These are phyloP conservation scores for Gobio occitaniae DNA, from an alignment of 2,797 vertebrate genomes.

Conservation along the genomic window DNA sequence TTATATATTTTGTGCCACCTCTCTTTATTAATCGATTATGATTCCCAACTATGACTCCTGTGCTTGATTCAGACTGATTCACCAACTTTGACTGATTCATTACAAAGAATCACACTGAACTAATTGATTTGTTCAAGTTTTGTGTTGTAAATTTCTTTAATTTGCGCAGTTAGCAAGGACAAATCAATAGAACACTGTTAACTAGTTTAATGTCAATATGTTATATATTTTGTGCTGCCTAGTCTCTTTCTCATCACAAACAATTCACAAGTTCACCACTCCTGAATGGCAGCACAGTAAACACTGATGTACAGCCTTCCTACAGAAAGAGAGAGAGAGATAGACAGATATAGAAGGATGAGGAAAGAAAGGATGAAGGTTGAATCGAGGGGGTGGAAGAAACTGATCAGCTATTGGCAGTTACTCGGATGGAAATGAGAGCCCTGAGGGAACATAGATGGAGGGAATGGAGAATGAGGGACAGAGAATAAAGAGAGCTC, in stretches of 20 bases:
- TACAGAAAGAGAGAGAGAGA: constrained; percentile 45
- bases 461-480: background rate
- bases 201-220: background rate
- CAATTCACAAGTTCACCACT: background rate
- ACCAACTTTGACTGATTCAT: background rate
- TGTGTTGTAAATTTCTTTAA: background rate
- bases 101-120: background rate
- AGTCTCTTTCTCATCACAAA: background rate
- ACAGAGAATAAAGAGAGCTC: background rate
- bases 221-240: background rate
- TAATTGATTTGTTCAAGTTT: background rate
- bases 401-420: constrained; percentile 45
- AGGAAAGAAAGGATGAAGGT: constrained; percentile 1
- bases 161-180: background rate
- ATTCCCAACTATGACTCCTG: background rate
- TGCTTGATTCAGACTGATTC: constrained; percentile 3
- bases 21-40: background rate
- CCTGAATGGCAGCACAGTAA: background rate
- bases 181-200: background rate
- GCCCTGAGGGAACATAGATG: constrained; percentile 43
- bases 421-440: constrained; percentile 44
- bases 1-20: background rate
- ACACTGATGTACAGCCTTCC: background rate
- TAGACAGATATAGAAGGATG: constrained; percentile 38
- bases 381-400: constrained; percentile 18